These are phyloP conservation scores for Linnaemya tessellans DNA, from an alignment of 2,888 invertebrate genomes.

Conservation along the genomic window DNA sequence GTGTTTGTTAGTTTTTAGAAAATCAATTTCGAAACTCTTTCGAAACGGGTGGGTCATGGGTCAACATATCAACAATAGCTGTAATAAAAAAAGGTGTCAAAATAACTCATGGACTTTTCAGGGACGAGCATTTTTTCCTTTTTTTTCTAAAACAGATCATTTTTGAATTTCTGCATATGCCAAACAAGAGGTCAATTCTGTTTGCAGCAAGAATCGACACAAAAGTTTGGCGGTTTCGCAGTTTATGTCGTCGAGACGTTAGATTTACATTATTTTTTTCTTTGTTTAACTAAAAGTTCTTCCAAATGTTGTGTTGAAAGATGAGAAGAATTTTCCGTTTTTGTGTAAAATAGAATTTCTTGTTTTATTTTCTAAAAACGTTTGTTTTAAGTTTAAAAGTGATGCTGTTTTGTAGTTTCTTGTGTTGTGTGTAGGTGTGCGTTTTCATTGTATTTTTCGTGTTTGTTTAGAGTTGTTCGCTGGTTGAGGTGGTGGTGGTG, in stretches of 20 bases:
- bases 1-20: conserved; percentile 72
- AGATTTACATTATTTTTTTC: background rate
- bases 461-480: conserved; percentile 54
- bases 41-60: background rate
- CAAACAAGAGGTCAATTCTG: conserved; percentile 68
- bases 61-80: conserved; percentile 52
- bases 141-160: conserved; percentile 24
- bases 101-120: conserved; percentile 24
- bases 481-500: conserved; percentile 47
- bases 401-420: conserved; percentile 17
- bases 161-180: conserved; percentile 37
- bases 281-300: conserved; percentile 16
- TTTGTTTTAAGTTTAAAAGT: conserved; percentile 48
- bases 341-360: conserved; percentile 68
- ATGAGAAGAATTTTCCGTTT: conserved; percentile 59
- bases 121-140: conserved; percentile 15
- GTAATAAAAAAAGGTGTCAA: conserved; percentile 50
- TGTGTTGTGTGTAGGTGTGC: conserved; percentile 52
- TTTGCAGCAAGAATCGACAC: conserved; percentile 58
- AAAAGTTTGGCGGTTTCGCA: conserved; percentile 53
- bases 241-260: background rate
- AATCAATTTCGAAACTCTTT: conserved; percentile 54
- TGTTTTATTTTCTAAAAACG: conserved; percentile 61
- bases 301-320: conserved; percentile 60
- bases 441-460: conserved; percentile 39